Evolutionary conservation across 2,797 vertebrate genomes (phyloP).

Genomic region (Platalea minor): DNA sequence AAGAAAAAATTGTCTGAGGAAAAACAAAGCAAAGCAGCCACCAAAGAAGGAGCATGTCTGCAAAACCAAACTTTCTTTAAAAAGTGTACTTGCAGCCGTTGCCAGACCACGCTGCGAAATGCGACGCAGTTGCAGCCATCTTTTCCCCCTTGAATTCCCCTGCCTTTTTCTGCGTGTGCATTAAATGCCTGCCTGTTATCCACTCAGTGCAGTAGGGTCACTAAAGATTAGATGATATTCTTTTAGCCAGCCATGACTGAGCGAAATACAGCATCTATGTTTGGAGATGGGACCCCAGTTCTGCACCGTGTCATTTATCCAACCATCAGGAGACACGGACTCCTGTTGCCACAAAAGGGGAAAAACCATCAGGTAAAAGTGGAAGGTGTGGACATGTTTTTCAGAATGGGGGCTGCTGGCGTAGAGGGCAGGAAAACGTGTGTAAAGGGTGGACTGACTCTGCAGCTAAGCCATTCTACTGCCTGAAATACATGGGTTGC

Average conservation of each 20-base stretch:
- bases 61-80: not conserved
- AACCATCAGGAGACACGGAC: not conserved
- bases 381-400: not conserved
- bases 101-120: not conserved
- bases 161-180: not conserved
- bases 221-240: not conserved
- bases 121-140: not conserved
- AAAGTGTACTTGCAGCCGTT: not conserved
- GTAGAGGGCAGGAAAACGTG: fast-evolving
- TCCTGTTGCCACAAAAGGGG: not conserved
- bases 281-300: not conserved
- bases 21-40: not conserved
- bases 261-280: fast-evolving
- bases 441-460: not conserved
- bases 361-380: not conserved
- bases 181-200: not conserved
- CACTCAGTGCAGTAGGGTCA: not conserved
- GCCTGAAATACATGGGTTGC: fast-evolving
- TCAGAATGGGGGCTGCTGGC: not conserved
- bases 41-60: not conserved
- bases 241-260: not conserved
- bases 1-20: constrained; percentile 24
- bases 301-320: not conserved
- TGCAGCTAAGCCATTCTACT: not conserved
- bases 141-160: not conserved